Evolutionary conservation across 1,140 invertebrate genomes (phyloP), one percentile per base, ranked within the genome.

Genomic region (Nasonia giraulti): DNA sequence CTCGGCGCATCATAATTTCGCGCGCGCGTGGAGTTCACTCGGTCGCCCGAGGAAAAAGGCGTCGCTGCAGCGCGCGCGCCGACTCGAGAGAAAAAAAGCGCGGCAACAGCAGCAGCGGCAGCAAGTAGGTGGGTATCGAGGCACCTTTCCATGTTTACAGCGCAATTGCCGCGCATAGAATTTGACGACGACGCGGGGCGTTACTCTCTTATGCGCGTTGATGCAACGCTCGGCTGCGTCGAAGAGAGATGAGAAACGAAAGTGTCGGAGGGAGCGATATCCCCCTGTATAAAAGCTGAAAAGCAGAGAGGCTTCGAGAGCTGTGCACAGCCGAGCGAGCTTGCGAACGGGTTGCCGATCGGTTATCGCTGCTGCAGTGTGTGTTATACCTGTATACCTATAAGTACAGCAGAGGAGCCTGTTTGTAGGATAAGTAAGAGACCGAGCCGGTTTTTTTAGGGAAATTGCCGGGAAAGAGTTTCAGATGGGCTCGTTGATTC

Each of bases 251-350:
- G 55, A 62, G 27, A 10, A 76, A 68, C 40, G 83, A 84, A 84
- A 74, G 83, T 66, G 47, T 2, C 69, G 55, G 44, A 44, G 75
- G n/a, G 23, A 68, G 27, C 44, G 62, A 47, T 50, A 47, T 76
- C 78, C 73, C 73, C 73, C 55, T 85, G 33, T 37, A 85, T 85
- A 85, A 85, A 85, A 85, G 83, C 78, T 81, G 83, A 68, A 76
- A 81, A 81, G 23, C 37, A 2, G 8, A 37, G 37, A 17, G 33
- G 33, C 23, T 27, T 8, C 66, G 79, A 47, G 37, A 20, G 69
- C 40, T 82, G 71, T 66, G 80, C 33, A 3, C 50, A 0, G 12
- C 27, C 6, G 47, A 71, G 79, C 23, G 31, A 81, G 66, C 66
- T 81, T 47, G 23, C 68, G 55, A 62, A 62, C 55, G 55, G 55